Conservation (phyloP, 2,888 invertebrate genomes). For the Monopis laevigella region DNA sequence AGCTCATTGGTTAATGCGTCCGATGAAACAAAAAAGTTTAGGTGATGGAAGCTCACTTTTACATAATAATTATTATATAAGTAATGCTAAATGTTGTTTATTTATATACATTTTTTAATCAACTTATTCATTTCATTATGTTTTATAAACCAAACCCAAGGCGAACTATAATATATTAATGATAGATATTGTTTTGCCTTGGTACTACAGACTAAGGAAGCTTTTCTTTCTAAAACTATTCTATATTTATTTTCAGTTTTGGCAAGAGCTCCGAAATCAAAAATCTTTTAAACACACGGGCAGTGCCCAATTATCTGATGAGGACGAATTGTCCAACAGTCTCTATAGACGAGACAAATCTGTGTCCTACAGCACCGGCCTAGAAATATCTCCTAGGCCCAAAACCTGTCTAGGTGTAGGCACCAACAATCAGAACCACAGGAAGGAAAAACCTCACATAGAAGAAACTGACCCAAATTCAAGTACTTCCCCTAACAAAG, state of each 20-base stretch:
- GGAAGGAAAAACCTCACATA: conserved; percentile 33
- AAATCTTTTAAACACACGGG: conserved; percentile 46
- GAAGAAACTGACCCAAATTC: conserved; percentile 16
- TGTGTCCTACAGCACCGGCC: conserved; percentile 78
- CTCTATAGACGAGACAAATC: conserved; percentile 80
- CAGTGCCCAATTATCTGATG: conserved; percentile 34
- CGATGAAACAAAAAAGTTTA: no score
- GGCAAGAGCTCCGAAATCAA: conserved; percentile 75
- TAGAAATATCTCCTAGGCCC: conserved; percentile 74
- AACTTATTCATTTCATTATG: no score
- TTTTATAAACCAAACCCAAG: no score
- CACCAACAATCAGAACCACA: conserved; percentile 19
- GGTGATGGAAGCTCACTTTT: no score
- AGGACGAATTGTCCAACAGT: conserved; percentile 54
- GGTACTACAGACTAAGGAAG: no score
- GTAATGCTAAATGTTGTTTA: no score
- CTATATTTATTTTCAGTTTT: conserved; percentile 74
- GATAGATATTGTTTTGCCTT: no score
- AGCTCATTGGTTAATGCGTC: no score
- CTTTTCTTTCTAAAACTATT: no score
- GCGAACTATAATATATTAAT: no score
- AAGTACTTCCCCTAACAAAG: conserved; percentile 8
- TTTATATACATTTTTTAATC: no score
- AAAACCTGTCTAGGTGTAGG: conserved; percentile 71
- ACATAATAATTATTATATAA: no score